Percentiles rank a stretch among this genome's conserved stretches.
phyloP scores from a whole-genome alignment of 2,113 vertebrate species.

The Pavo muticus region DNA sequence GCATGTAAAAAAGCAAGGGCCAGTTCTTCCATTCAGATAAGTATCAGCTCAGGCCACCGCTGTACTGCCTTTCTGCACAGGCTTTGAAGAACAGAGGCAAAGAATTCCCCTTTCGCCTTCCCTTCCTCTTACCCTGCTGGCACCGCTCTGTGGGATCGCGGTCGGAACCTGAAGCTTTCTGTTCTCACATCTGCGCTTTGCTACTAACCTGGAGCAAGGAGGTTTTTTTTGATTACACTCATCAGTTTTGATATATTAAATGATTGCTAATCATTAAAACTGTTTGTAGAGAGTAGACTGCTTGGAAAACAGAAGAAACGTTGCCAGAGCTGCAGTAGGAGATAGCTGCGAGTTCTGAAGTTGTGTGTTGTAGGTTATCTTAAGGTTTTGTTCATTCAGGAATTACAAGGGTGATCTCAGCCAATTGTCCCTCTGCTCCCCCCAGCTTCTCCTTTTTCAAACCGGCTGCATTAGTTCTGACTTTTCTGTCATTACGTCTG shows the following conservation, averaged over 20 bases:
- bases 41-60: constrained; percentile 5
- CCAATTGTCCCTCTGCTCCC: background rate
- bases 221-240: constrained; percentile 7
- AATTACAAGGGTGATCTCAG: background rate
- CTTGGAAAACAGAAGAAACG: background rate
- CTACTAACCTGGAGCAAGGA: constrained; percentile 63
- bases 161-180: constrained; percentile 50
- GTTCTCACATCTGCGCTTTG: constrained; percentile 51
- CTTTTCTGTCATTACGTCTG: background rate
- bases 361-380: constrained; percentile 47
- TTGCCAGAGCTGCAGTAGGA: constrained; percentile 45
- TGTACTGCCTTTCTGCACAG: background rate
- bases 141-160: constrained; percentile 34
- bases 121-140: constrained; percentile 34
- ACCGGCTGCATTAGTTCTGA: background rate
- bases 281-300: constrained; percentile 15
- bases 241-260: constrained; percentile 71
- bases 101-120: constrained; percentile 3
- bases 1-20: constrained; percentile 17
- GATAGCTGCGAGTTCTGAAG: constrained; percentile 56
- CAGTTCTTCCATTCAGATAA: constrained; percentile 3
- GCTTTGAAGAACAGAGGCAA: constrained; percentile 44
- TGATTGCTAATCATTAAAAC: constrained; percentile 59
- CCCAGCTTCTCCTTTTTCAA: background rate
- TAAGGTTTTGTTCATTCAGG: background rate